phyloP scores from a whole-genome alignment of 2,888 invertebrate species.

The Ichneumoninae sp. region DNA sequence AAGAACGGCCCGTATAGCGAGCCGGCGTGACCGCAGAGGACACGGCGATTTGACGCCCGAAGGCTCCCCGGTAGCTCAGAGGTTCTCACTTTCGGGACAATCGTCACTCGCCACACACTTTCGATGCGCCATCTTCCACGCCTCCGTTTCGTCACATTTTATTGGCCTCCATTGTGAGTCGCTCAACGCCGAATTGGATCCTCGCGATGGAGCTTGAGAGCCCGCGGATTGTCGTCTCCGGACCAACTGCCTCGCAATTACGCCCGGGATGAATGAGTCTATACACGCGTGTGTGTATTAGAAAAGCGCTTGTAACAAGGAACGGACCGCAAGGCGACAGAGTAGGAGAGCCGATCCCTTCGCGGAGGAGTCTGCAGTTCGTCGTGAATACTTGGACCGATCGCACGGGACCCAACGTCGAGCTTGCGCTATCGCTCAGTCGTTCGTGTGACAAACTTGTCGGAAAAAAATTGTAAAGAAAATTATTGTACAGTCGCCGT shows the following conservation, averaged over 20 bases:
- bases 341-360: constrained; percentile 64
- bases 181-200: constrained; percentile 14
- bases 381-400: constrained; percentile 75
- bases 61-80: constrained; percentile 16
- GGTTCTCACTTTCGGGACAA: constrained; percentile 43
- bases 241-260: constrained; percentile 68
- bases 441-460: not conserved
- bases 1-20: constrained; percentile 9
- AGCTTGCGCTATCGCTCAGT: not conserved
- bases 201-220: constrained; percentile 54
- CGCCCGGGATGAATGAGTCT: constrained; percentile 67
- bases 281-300: constrained; percentile 61
- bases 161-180: constrained; percentile 6
- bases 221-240: constrained; percentile 51
- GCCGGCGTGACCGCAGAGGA: not conserved
- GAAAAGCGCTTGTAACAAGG: constrained; percentile 54
- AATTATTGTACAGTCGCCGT: not conserved
- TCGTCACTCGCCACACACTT: not conserved
- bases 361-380: constrained; percentile 71
- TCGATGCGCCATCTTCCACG: not conserved
- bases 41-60: constrained; percentile 38
- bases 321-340: constrained; percentile 37
- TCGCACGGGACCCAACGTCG: constrained; percentile 63
- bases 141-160: not conserved
- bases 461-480: not conserved